Conservation (phyloP, 2,888 invertebrate genomes). For the Spisula subtruncata region DNA sequence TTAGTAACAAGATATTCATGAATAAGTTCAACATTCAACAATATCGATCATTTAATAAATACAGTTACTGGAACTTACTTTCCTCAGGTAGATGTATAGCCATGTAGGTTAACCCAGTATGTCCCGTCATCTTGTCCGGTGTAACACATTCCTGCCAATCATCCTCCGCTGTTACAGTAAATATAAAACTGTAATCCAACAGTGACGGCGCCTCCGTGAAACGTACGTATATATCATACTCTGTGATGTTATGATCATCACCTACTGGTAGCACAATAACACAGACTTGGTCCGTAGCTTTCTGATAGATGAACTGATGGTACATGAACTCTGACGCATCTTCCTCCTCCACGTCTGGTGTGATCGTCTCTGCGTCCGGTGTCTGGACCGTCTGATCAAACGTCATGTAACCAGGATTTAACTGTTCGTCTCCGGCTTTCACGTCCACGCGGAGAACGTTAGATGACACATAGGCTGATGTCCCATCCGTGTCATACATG, state of each 20-base stretch:
- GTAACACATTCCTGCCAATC: conserved; percentile 51
- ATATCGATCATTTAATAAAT: too few species aligned
- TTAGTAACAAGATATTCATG: too few species aligned
- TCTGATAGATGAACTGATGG: conserved; percentile 69
- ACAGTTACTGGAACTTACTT: conserved; percentile 53
- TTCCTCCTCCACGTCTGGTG: conserved; percentile 54
- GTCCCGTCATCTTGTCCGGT: conserved; percentile 41
- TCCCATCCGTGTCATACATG: conserved; percentile 63
- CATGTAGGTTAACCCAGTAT: conserved; percentile 48
- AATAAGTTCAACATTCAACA: too few species aligned
- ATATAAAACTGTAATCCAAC: conserved; percentile 42
- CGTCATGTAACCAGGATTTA: conserved; percentile 49
- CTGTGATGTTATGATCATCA: conserved; percentile 19
- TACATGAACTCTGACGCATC: conserved; percentile 72
- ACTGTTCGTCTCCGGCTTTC: conserved; percentile 30
- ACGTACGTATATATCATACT: conserved; percentile 49
- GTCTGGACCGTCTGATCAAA: conserved; percentile 44
- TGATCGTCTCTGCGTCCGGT: conserved; percentile 29
- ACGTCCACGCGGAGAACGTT: conserved; percentile 58
- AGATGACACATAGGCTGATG: conserved; percentile 53
- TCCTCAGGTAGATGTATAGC: conserved; percentile 42
- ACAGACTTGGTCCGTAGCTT: conserved; percentile 67
- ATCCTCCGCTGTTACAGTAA: not conserved
- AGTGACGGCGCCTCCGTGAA: conserved; percentile 38
- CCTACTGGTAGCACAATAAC: conserved; percentile 44